Base-by-base conservation (phyloP, 2,888 invertebrate species). In the Dinocampus coccinellae region DNA sequence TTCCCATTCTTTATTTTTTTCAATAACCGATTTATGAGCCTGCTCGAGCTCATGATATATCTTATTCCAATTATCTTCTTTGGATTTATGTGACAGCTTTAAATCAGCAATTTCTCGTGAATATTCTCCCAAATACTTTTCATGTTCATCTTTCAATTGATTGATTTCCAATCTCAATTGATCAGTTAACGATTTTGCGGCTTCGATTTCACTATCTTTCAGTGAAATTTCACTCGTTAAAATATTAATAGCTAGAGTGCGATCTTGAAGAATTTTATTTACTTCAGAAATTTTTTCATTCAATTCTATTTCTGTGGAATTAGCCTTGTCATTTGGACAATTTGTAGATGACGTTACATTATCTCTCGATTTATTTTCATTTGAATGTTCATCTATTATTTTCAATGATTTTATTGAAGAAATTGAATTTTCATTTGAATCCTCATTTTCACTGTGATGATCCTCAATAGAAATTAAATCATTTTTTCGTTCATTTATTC, bases 231-330 rank as follows among this genome's bases (percentile, higher is more conserved):
- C 81, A 22, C 71, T 71, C 9, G 80, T 82, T 60, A 85, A 73
- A 0, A 74, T 29, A 66, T 82, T 81, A 4, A 84, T 83, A 9
- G 77, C 76, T 1, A 71, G 58, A 13, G 78, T 75, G 55, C 82
- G 79, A n/a, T 85, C 84, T 11, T 81, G 78, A 53, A 84, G 73
- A 60, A 84, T 81, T 34, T 73, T 26, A 76, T 83, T 80, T 13
- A 84, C 61, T 55, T 79, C 81, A n/a, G 73, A 72, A 53, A 83
- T 79, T 65, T 80, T 82, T 11, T 65, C 66, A 52, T 73, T 73
- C 7, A 72, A 63, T 24, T 73, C 73, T 13, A 24, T 42, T 26
- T 61, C 36, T 58, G 63, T 20, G 2, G 16, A 47, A 16, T 16
- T 47, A n/a, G 1, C 9, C 1, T n/a, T 3, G 7, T 20, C 16